A percentile compares a stretch with the other conserved stretches of the same genome.
phyloP scores from a whole-genome alignment of 2,797 vertebrate genomes.

The Acanthornis magna region DNA sequence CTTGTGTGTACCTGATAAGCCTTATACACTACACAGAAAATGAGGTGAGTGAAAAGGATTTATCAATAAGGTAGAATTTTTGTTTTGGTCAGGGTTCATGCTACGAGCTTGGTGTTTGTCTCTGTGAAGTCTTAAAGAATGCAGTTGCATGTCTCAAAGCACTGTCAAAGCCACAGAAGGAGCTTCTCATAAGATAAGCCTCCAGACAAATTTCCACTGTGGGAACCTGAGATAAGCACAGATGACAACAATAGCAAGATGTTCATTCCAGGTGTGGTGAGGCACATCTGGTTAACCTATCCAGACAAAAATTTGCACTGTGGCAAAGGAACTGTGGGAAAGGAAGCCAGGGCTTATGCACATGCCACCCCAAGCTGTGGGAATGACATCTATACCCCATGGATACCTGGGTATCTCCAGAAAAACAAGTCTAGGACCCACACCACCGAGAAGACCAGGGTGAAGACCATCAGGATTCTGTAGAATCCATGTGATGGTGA shows the following conservation, averaged over 20 bases:
- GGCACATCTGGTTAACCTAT: neutral
- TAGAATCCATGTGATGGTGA: neutral
- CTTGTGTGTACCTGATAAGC: neutral
- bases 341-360: neutral
- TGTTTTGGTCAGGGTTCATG: neutral
- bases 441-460: neutral
- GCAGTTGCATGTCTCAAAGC: accelerated
- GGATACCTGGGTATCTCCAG: no score
- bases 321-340: neutral
- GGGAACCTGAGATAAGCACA: neutral
- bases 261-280: neutral
- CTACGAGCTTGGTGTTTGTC: neutral
- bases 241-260: neutral
- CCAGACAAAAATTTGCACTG: neutral
- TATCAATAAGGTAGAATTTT: neutral
- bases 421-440: accelerated
- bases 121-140: neutral
- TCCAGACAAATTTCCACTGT: neutral
- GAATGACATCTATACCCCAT: neutral
- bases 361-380: neutral
- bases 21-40: neutral
- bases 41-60: neutral
- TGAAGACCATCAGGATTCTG: neutral
- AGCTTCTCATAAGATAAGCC: neutral
- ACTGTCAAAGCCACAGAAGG: neutral